Conservation (phyloP, 2,888 invertebrate genomes). For the Nebria salina region DNA sequence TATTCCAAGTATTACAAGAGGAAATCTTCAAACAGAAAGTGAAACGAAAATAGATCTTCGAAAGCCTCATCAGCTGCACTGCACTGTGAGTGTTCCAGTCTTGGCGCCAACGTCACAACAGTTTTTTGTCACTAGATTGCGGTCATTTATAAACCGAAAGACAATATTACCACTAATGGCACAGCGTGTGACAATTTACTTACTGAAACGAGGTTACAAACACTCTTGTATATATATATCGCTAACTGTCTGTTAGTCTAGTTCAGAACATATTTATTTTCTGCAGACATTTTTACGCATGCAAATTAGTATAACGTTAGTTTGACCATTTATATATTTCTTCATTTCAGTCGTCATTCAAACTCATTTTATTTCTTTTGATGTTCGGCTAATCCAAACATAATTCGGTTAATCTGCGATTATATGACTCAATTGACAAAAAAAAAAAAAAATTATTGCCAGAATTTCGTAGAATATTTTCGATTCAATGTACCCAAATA, state of each 20-base stretch:
- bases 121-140: conserved; percentile 21
- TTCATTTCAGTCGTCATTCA: neutral
- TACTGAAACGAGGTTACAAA: conserved; percentile 17
- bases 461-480: no score
- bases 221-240: neutral
- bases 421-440: no score
- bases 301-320: conserved; percentile 1
- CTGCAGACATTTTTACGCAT: neutral
- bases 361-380: neutral
- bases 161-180: conserved; percentile 34
- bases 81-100: neutral
- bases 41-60: neutral
- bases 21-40: neutral
- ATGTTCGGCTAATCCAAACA: no score
- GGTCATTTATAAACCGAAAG: conserved; percentile 26
- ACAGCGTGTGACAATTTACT: conserved; percentile 36
- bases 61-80: neutral
- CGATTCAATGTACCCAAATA: no score
- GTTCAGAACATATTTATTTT: neutral
- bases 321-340: neutral
- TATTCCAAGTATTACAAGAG: no score
- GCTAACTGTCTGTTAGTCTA: conserved; percentile 11
- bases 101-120: conserved; percentile 12
- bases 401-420: no score
- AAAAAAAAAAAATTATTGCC: no score